phyloP scores from a whole-genome alignment of 2,888 invertebrate genomes.

The Orchesellides sinensis region DNA sequence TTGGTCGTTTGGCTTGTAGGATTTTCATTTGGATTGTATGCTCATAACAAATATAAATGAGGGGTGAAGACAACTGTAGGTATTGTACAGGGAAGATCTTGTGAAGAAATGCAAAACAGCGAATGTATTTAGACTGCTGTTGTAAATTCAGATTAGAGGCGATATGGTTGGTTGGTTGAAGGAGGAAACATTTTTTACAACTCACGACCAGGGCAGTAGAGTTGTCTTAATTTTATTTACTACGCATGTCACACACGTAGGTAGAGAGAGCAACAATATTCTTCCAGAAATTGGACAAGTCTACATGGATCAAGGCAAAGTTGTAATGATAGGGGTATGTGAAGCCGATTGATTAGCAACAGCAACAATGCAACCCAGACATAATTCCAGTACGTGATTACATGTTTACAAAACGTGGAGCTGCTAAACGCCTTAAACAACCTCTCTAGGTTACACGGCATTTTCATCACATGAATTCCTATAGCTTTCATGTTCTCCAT shows the following conservation, averaged over 20 bases:
- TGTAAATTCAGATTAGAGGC: background rate
- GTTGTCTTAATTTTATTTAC: constrained; percentile 8
- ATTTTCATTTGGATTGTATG: background rate
- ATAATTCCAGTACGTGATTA: no score
- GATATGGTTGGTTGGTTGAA: background rate
- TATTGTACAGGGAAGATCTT: background rate
- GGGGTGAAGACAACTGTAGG: background rate
- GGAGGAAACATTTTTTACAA: constrained; percentile 3
- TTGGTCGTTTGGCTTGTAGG: background rate
- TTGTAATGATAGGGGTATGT: background rate
- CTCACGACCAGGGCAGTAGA: background rate
- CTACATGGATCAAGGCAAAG: background rate
- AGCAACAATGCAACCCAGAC: no score
- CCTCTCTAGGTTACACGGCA: no score
- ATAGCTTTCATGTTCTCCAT: no score
- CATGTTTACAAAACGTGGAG: no score
- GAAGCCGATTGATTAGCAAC: background rate
- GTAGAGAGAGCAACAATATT: background rate
- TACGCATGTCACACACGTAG: background rate
- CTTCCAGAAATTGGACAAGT: background rate
- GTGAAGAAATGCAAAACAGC: background rate
- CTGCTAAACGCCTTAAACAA: no score
- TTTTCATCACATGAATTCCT: no score
- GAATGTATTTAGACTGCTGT: background rate
- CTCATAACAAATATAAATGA: background rate